Conservation (phyloP, 2,797 vertebrate species). For the Anableps anableps region DNA sequence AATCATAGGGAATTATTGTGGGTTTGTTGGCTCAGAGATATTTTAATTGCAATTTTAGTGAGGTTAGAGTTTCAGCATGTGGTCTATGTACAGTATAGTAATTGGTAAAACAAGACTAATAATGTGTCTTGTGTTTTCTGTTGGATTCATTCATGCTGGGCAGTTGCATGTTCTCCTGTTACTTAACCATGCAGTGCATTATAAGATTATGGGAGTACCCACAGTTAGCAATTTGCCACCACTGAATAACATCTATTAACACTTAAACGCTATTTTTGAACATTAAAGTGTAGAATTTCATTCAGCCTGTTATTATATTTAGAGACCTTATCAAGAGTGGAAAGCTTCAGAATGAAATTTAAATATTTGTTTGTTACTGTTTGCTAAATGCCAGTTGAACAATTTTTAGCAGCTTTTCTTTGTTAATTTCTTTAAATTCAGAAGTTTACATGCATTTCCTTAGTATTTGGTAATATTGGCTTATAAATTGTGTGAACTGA, state of each 20-base stretch:
- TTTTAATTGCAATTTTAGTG: slow-evolving; percentile 24
- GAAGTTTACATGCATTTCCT: background rate
- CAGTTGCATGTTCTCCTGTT: slow-evolving; percentile 22
- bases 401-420: background rate
- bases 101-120: background rate
- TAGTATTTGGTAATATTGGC: background rate
- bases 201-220: slow-evolving; percentile 22
- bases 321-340: slow-evolving; percentile 24
- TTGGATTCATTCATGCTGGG: slow-evolving; percentile 29
- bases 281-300: slow-evolving; percentile 14
- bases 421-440: background rate
- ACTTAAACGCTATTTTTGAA: slow-evolving; percentile 12
- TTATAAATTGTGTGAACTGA: background rate
- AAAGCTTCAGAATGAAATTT: slow-evolving; percentile 5
- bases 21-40: slow-evolving; percentile 15
- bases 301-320: slow-evolving; percentile 23
- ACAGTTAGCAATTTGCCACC: slow-evolving; percentile 13
- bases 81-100: background rate
- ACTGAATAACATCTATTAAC: slow-evolving; percentile 23
- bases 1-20: slow-evolving; percentile 11
- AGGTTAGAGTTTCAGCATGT: slow-evolving; percentile 2
- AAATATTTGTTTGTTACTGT: background rate
- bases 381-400: too few relatives aligned
- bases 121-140: background rate
- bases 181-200: slow-evolving; percentile 10